Evolutionary conservation across 1,140 invertebrate genomes (phyloP), one percentile per base, ranked within the genome.

Genomic region (Conus ventricosus): DNA sequence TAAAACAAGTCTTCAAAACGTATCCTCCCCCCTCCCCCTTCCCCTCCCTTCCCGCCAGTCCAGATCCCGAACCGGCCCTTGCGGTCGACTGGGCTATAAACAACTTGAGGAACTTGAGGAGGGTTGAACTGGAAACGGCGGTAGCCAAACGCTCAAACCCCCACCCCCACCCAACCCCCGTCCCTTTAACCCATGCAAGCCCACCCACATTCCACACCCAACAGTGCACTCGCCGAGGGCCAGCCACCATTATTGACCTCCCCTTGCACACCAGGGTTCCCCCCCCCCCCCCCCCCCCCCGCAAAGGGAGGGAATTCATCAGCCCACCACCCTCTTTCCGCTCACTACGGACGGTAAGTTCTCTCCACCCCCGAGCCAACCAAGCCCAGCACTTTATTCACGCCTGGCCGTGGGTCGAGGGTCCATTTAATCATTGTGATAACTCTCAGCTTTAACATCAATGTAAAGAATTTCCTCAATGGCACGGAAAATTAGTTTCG

Each of bases 341-440:
- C 39, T 39, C 51, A 51, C 81, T 53, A 25, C 23, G 13, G 11
- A 25, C 67, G 75, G 51, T 13, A 54, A 13, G 39, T 39, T 39
- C 39, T 63, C 27, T 51, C 27, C 27, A 11, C 71, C n/a, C 15
- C 63, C 39, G 39, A 39, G 39, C 39, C 39, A 39, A 39, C 39
- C 39, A 0, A 39, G 39, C 39, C 39, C 25, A 55, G 8, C 85
- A 87, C 85, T 87, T 80, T 80, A 87, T 87, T 54, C 71, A 54
- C 17, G 39, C 81, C 57, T 20, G 39, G 60, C 57, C 57, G 39
- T 51, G 81, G 89, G 87, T 54, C 88, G 60, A 25, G 89, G 86
- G 84, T 89, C 89, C 89, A 89, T 89, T 89, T 89, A 89, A 89
- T 89, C 89, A 89, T 89, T 89, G 89, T 89, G 87, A 89, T 87